A percentile compares a stretch with the other conserved stretches of the same genome.
phyloP scores from a whole-genome alignment of 92 coral and sea anemone species.

The Virgularia gustaviana region DNA sequence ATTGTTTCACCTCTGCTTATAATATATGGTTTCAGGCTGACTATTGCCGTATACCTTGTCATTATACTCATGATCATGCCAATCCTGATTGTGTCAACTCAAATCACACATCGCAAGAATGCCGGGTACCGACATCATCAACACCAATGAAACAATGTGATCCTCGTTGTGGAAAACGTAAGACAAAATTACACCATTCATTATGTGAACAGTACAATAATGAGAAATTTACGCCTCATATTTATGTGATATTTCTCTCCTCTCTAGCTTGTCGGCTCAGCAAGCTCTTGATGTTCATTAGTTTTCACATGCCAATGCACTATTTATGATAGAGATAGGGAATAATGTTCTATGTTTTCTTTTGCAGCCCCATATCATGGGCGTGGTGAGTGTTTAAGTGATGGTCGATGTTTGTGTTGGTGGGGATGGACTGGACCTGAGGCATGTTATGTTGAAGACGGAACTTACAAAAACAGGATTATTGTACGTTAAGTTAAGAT shows the following conservation, averaged over 20 bases:
- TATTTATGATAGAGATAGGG: too few species aligned
- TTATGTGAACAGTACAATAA: too few species aligned
- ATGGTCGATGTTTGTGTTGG: conserved; percentile 84
- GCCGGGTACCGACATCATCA: not conserved
- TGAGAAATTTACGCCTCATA: too few species aligned
- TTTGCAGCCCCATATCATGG: conserved; percentile 38
- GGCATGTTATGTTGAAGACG: conserved; percentile 57
- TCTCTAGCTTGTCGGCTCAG: too few species aligned
- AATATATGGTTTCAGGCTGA: too few species aligned
- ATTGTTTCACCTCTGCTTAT: too few species aligned
- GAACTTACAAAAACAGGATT: conserved; percentile 54
- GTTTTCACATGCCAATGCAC: too few species aligned
- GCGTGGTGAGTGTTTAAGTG: conserved; percentile 54
- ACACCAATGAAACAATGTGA: not conserved
- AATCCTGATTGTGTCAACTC: conserved; percentile 31
- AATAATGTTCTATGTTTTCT: too few species aligned
- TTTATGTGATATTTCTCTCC: too few species aligned
- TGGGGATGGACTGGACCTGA: conserved; percentile 91
- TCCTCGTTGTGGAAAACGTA: conserved; percentile 29
- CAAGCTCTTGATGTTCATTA: too few species aligned
- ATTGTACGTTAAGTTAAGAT: conserved; percentile 65
- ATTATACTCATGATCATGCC: conserved; percentile 22
- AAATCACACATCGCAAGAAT: conserved; percentile 21
- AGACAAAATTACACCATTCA: too few species aligned
- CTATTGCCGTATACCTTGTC: conserved; percentile 35